phyloP scores from a whole-genome alignment of 2,888 invertebrate genomes.

The Macrosiphum euphorbiae region DNA sequence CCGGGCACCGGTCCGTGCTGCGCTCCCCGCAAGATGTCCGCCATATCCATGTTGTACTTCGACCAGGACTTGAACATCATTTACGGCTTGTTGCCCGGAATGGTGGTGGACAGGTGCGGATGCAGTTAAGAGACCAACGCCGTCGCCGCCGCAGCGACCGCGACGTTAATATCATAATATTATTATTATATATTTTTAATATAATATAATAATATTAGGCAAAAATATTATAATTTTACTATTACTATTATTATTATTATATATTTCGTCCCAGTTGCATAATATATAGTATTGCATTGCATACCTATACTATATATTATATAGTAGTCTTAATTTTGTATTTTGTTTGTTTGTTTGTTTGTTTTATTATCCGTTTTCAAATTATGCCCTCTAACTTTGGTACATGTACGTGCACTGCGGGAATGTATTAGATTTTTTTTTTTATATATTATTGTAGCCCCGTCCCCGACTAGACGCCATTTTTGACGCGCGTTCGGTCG shows the following conservation, averaged over 20 bases:
- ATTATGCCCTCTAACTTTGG: not conserved
- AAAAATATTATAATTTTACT: conserved; percentile 7
- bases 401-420: not conserved
- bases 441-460: not conserved
- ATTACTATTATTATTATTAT: conserved; percentile 9
- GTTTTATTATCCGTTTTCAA: not conserved
- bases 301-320: not conserved
- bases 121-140: conserved; percentile 72
- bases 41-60: conserved; percentile 93
- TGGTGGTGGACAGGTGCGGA: conserved; percentile 94
- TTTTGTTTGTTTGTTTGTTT: not conserved
- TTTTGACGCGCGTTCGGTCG: too few species aligned
- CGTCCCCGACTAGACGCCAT: too few species aligned
- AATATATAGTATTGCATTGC: not conserved
- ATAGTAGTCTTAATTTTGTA: not conserved
- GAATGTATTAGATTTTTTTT: not conserved
- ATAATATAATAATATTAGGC: not conserved
- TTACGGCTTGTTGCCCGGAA: conserved; percentile 88
- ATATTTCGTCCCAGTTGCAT: not conserved
- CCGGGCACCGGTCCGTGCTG: conserved; percentile 92
- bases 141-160: not conserved
- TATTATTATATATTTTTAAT: not conserved
- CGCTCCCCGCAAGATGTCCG: conserved; percentile 88
- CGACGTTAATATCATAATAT: not conserved
- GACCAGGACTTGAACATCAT: conserved; percentile 90